These are phyloP conservation scores for Semnornis frantzii DNA, from an alignment of 2,113 vertebrate species.

Conservation along the genomic window DNA sequence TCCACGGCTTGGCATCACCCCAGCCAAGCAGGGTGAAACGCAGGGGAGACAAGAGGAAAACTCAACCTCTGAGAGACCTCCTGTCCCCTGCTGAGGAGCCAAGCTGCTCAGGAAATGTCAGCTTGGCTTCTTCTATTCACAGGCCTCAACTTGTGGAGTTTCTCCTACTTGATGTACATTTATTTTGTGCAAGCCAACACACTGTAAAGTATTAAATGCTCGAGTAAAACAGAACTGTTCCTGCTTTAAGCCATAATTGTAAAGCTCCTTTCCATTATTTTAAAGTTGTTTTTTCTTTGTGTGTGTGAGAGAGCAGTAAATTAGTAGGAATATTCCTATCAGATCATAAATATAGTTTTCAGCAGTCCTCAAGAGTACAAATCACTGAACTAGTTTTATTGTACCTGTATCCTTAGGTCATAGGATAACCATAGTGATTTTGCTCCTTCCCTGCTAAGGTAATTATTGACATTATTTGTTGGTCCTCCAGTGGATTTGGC, in stretches of 20 bases:
- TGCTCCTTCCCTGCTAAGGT: not conserved
- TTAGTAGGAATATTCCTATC: not conserved
- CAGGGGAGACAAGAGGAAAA: not conserved
- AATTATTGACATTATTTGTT: not conserved
- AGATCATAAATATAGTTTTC: not conserved
- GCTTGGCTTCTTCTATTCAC: not conserved
- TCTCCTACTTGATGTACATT: not conserved
- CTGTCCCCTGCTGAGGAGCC: not conserved
- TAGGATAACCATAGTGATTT: accelerated
- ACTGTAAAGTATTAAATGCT: not conserved
- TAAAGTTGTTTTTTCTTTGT: not conserved
- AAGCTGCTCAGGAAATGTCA: accelerated
- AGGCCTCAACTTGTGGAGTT: not conserved
- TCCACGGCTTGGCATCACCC: not conserved
- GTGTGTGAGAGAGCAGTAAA: not conserved
- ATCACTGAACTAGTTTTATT: not conserved
- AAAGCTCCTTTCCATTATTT: not conserved
- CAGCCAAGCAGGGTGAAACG: not conserved
- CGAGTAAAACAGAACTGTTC: not conserved
- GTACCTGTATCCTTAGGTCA: not conserved
- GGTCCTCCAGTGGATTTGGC: not conserved
- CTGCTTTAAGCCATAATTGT: not conserved
- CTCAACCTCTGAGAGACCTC: not conserved
- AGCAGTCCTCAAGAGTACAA: not conserved
- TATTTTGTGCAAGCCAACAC: not conserved